Conservation (phyloP, 2,797 vertebrate species). For the Pseudotriccus pelzelni region DNA sequence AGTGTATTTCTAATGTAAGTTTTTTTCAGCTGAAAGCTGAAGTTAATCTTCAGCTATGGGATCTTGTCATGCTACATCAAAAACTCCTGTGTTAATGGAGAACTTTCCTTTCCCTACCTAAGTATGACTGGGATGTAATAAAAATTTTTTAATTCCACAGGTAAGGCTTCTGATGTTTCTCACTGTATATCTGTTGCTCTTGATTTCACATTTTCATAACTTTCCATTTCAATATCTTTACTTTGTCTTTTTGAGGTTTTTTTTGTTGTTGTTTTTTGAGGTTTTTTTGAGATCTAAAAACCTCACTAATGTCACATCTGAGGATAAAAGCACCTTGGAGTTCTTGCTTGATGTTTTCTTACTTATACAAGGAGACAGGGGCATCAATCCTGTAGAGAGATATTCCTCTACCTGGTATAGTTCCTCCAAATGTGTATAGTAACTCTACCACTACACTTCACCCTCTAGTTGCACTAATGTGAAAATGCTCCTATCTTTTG, state of each 20-base stretch:
- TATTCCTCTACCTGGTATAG: background rate
- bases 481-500: background rate
- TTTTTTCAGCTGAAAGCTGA: background rate
- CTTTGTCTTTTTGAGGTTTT: background rate
- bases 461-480: background rate
- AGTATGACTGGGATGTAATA: background rate
- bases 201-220: background rate
- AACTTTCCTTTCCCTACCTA: background rate
- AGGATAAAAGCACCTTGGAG: background rate
- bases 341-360: background rate
- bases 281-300: background rate
- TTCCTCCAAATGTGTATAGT: background rate
- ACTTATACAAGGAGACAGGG: background rate
- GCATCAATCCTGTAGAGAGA: background rate
- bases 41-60: background rate
- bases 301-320: background rate
- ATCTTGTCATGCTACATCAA: background rate
- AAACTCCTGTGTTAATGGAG: background rate
- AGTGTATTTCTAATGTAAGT: background rate
- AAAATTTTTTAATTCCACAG: background rate
- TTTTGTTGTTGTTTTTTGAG: rapidly evolving
- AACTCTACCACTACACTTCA: background rate
- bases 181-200: background rate
- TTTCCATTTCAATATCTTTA: background rate
- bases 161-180: background rate